These are phyloP conservation scores for Mesorhabditis sp. DNA, from an alignment of 2,888 invertebrate genomes.

Conservation along the genomic window DNA sequence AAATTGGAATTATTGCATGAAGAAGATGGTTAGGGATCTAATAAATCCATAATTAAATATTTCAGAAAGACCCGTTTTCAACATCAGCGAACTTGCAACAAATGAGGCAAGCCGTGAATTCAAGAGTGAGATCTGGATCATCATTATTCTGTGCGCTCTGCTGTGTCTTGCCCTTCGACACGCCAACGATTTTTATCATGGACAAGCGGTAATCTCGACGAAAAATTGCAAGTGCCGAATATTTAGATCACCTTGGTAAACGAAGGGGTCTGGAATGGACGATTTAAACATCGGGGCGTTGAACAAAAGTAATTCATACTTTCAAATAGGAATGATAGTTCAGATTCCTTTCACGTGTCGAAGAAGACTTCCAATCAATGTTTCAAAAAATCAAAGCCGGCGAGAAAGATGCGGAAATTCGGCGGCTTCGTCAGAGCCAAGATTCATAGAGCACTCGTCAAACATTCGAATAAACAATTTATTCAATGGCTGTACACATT, in stretches of 20 bases:
- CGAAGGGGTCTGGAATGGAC: constrained; percentile 29
- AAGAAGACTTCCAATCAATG: not conserved
- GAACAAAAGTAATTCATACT: not conserved
- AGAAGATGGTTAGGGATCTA: too few species aligned
- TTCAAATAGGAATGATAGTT: not conserved
- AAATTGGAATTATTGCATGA: too few species aligned
- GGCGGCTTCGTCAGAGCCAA: not conserved
- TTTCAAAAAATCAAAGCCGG: not conserved
- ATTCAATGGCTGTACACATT: too few species aligned
- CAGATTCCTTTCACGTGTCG: not conserved
- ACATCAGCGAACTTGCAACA: not conserved
- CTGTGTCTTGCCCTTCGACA: constrained; percentile 35
- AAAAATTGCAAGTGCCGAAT: not conserved
- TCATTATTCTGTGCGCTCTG: constrained; percentile 28
- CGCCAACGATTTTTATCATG: constrained; percentile 36
- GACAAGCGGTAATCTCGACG: constrained; percentile 27
- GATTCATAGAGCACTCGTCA: not conserved
- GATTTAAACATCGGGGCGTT: constrained; percentile 22
- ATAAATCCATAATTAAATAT: too few species aligned
- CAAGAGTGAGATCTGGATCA: constrained; percentile 24
- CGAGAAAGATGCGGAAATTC: not conserved
- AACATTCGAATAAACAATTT: too few species aligned
- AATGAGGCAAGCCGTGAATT: constrained; percentile 5
- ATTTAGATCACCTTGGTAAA: constrained; percentile 30
- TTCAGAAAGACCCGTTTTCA: too few species aligned